Base-by-base conservation (phyloP, 1,140 invertebrate genomes). In the Teleogryllus occipitalis region DNA sequence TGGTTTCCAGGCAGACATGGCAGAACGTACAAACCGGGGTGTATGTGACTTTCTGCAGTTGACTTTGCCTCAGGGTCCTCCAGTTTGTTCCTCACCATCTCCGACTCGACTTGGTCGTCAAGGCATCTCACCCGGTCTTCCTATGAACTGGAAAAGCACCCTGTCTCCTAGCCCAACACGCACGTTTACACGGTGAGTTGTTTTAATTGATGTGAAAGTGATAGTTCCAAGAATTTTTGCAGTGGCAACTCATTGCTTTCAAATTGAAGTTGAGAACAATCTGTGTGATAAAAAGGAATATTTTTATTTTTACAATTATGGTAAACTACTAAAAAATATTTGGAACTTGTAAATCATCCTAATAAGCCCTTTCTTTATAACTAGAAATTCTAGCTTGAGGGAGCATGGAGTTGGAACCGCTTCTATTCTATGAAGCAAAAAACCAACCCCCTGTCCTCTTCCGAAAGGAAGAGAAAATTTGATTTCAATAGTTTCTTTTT, bases 161-260 rank as follows among this genome's bases (percentile, higher is more conserved):
- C 87, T 93, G 75, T 95, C 94, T 8, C 94, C 95, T 18, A 96
- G 94, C 82, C 94, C 95, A 6, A 95, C 94, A 8, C 88, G 94
- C 80, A 94, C 93, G 83, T 90, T 92, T 79, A 94, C 93, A 12
- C 88, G 88, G 88, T 89, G 85, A 82, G 79, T 74, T 22, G 15
- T 39, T 12, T 8, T 18, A 2, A 12, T 15, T 46, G 39, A 46
- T 14, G n/a, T 46, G 22, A 21, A 27, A 75, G n/a, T 21, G 7
- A 27, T n/a, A 15, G 73, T 74, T 27, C 73, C n/a, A 18, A 74
- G 22, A 74, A n/a, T n/a, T n/a, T n/a, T n/a, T n/a, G 5, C 14
- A 3, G 65, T 72, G 65, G 6, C 1, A 3, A 1, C 1, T 39
- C 5, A 39, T 39, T 39, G 5, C 27, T 39, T 39, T 39, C 27